phyloP scores from a whole-genome alignment of 2,797 vertebrate species.

The Tolypeutes matacus region DNA sequence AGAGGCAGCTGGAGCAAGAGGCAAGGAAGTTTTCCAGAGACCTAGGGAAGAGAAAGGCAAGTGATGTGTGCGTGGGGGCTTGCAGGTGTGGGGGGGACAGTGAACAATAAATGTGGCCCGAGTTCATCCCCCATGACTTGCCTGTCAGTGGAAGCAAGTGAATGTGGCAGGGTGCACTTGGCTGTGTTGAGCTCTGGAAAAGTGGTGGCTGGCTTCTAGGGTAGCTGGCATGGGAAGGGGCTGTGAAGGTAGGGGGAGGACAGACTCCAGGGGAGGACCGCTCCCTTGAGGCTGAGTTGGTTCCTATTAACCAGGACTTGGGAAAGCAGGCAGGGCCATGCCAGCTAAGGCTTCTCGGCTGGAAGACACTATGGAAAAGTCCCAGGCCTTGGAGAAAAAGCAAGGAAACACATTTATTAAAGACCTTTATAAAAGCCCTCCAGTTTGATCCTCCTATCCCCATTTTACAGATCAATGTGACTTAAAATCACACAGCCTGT shows the following conservation, averaged over 20 bases:
- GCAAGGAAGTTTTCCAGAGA: background rate
- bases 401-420: background rate
- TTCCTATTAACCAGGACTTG: background rate
- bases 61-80: background rate
- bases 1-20: background rate
- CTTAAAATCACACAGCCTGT: background rate
- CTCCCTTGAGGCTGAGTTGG: background rate
- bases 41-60: background rate
- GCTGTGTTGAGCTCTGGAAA: background rate
- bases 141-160: background rate
- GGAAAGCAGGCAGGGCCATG: background rate
- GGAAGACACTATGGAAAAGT: background rate
- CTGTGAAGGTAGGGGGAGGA: accelerated
- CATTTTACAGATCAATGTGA: background rate
- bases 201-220: background rate
- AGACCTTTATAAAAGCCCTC: background rate
- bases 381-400: background rate
- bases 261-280: background rate
- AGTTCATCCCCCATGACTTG: background rate
- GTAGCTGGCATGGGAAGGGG: background rate
- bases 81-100: too few species aligned
- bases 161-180: background rate
- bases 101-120: background rate
- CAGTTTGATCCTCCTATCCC: background rate
- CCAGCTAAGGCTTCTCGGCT: background rate